Conservation (phyloP, 1,140 invertebrate genomes). For the Zaprionus kolodkinae region DNA sequence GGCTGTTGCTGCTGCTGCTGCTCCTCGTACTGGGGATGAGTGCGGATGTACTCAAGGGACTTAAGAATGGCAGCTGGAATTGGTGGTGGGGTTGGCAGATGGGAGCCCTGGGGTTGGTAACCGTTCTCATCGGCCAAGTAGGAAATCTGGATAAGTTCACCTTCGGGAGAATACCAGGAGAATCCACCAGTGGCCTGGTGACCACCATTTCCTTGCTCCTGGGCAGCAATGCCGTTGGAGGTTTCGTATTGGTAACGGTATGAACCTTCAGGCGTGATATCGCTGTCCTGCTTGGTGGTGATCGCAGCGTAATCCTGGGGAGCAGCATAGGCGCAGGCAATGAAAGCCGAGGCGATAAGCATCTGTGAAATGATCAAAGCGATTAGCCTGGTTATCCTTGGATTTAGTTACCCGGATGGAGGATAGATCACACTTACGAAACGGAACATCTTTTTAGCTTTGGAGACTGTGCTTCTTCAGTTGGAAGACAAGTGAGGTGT, state of each 20-base stretch:
- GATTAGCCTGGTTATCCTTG: not conserved
- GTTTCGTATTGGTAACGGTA: conserved; percentile 85
- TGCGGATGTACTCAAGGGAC: conserved; percentile 86
- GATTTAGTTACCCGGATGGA: too few relatives aligned
- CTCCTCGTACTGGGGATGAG: conserved; percentile 82
- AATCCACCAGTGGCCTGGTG: conserved; percentile 43
- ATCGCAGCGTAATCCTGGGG: conserved; percentile 32
- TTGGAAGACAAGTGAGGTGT: conserved; percentile 55
- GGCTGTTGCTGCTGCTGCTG: not conserved
- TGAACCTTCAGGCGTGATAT: conserved; percentile 86
- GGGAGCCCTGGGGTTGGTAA: conserved; percentile 89
- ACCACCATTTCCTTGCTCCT: conserved; percentile 85
- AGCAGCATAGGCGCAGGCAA: conserved; percentile 61
- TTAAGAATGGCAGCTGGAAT: conserved; percentile 89
- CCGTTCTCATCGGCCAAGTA: conserved; percentile 92
- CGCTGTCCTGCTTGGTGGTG: conserved; percentile 80
- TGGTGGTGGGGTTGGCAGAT: conserved; percentile 91
- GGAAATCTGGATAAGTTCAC: conserved; percentile 83
- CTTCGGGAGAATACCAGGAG: conserved; percentile 80
- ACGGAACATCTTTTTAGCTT: conserved; percentile 73
- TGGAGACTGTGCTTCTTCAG: conserved; percentile 41
- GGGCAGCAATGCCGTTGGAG: conserved; percentile 86
- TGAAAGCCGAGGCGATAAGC: conserved; percentile 62
- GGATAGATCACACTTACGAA: conserved; percentile 60
- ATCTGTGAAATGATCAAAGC: conserved; percentile 37